phyloP scores from a whole-genome alignment of 2,888 invertebrate genomes.

The Acholoe squamosa region DNA sequence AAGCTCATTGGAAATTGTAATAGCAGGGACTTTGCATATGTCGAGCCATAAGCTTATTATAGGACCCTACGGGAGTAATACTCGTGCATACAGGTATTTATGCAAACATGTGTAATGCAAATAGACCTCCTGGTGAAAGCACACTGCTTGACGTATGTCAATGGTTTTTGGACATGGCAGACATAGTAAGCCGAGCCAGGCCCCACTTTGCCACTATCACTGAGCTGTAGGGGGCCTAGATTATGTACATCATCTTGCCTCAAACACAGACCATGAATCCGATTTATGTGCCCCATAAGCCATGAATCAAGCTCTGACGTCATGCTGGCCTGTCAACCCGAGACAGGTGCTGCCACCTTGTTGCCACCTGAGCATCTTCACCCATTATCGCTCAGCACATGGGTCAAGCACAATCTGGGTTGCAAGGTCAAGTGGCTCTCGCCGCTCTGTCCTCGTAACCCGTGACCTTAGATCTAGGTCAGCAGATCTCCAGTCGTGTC shows the following conservation, averaged over 20 bases:
- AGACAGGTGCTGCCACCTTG: constrained; percentile 1
- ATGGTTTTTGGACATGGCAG: not conserved
- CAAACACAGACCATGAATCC: not conserved
- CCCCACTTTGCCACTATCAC: not conserved
- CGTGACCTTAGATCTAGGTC: not conserved
- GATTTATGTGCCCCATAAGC: constrained; percentile 21
- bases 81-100: no score
- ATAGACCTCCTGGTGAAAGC: no score
- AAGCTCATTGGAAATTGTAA: no score
- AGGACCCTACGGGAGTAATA: no score
- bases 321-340: not conserved
- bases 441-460: not conserved
- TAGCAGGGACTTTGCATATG: no score
- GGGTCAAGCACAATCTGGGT: constrained; percentile 5
- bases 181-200: not conserved
- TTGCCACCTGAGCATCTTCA: not conserved
- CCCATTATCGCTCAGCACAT: not conserved
- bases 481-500: not conserved
- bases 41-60: no score
- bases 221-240: not conserved
- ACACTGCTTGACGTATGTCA: not conserved
- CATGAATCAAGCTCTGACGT: not conserved
- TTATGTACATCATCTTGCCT: not conserved
- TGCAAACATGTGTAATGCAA: no score
- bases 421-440: not conserved